Base-by-base conservation (phyloP, 2,888 invertebrate genomes). In the Sphecodes monilicornis region DNA sequence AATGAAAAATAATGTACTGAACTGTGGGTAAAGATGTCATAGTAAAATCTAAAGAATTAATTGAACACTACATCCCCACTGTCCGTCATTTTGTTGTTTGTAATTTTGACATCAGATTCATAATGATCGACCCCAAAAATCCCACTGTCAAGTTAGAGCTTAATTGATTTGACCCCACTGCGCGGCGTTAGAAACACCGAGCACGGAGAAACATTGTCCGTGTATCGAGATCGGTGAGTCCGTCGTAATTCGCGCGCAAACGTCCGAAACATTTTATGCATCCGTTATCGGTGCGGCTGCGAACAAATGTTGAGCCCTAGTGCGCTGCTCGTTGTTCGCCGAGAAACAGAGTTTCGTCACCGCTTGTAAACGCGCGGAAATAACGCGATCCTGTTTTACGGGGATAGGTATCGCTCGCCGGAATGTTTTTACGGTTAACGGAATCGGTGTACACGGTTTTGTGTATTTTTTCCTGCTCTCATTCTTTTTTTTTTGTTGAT, bases 381-480 rank as follows among this genome's bases (percentile, higher is more conserved):
- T 43, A 71, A 50, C 46, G 66, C 71, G n/a, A 26, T 76, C 43
- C 18, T 18, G 54, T 72, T 64, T 78, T 26, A 64, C 76, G 54
- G 57, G n/a, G n/a, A n/a, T n/a, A n/a, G n/a, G 16, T 76, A 64
- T 54, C 29, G 79, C 46, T 80, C 8, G 54, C 1, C 32, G 57
- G 18, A 69, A 60, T 46, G 43, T 72, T 72, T 60, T 66, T 66
- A 39, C 78, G 71, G 26, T 11, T 50, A n/a, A 43, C 60, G 41
- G 16, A 66, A 43, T 5, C 43, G 57, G 13, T 57, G 26, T 60
- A n/a, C 32, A 46, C 22, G 43, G 29, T n/a, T 57, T 39, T 50
- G 64, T 32, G 64, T 18, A 32, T 29, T 29, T 60, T 60, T 60
- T 60, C 50, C 50, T 18, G n/a, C n/a, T n/a, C n/a, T 26, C 26